Conservation (phyloP, 1,140 invertebrate species). For the Caenorhabditis remanei region DNA sequence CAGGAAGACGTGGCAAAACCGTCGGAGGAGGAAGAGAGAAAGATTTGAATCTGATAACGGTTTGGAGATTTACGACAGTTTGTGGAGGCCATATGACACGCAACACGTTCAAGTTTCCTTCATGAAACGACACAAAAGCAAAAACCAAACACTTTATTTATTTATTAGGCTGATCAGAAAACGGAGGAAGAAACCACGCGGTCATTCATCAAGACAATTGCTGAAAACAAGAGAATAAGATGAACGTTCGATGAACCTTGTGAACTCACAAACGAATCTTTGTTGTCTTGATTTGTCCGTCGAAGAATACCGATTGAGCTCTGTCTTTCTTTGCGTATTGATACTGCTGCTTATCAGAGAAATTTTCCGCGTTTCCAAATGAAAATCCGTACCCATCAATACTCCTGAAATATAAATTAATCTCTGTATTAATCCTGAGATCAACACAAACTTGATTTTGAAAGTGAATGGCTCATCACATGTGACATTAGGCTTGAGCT, state of each 20-base stretch:
- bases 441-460: neutral
- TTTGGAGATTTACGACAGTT: conserved; percentile 16
- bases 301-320: conserved; percentile 31
- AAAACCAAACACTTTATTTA: conserved; percentile 56
- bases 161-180: conserved; percentile 14
- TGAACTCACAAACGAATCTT: conserved; percentile 31
- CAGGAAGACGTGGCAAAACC: neutral
- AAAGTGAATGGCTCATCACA: conserved; percentile 27
- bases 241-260: neutral
- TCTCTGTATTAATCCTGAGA: neutral
- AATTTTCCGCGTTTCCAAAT: neutral
- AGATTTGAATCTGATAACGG: conserved; percentile 33
- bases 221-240: neutral
- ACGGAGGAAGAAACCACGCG: conserved; percentile 1
- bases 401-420: neutral
- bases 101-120: conserved; percentile 41
- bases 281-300: conserved; percentile 28
- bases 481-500: neutral
- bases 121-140: conserved; percentile 44
- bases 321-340: neutral
- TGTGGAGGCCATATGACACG: conserved; percentile 44
- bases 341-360: neutral
- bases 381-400: conserved; percentile 22
- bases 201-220: conserved; percentile 29
- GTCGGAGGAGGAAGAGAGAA: neutral